Evolutionary conservation across 2,888 invertebrate species (phyloP), one percentile per base, ranked within the genome.

Genomic region (Andrena camellia): DNA sequence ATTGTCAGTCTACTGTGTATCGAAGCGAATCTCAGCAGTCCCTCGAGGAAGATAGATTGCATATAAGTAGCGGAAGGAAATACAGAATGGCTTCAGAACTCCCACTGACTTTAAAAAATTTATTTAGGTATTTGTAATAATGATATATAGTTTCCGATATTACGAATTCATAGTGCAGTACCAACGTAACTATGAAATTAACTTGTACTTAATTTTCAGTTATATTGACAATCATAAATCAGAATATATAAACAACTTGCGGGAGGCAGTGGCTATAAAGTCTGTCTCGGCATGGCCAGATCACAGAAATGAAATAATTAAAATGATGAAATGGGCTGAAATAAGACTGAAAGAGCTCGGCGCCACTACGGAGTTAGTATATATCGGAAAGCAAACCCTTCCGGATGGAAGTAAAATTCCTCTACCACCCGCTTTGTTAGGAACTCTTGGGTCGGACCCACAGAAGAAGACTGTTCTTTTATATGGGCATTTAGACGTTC

Each of bases 401-500:
- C 95, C 96, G 0, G 96, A 97, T 94, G 98, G 97, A 0, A 94
- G 95, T 75, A 94, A 96, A 91, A 95, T 99, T 63, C 96, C 96
- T 66, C 94, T 99, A 68, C 99, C 99, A 0, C 98, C 98, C 31
- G 97, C 98, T 5, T 94, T 99, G 62, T 95, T 98, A 48, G 99
- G 97, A 59, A 94, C 95, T 48, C 95, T 99, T 67, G 98, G 98
- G 86, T 89, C 87, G 2, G 98, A 99, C 92, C 95, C 96, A 0
- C 95, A 96, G 57, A 99, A 99, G 95, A 98, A 98, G 92, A 99
- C 99, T 6, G 96, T 99, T 60, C 96, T 98, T 78, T 95, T 99
- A 77, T 99, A 99, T 94, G 99, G 99, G 0, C 99, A 99, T 95
- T 96, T 99, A 92, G 99, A 99, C 95, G 99, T 99, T 0, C 99